phyloP scores from a whole-genome alignment of 2,888 invertebrate genomes.

The Silvanus unidentatus region DNA sequence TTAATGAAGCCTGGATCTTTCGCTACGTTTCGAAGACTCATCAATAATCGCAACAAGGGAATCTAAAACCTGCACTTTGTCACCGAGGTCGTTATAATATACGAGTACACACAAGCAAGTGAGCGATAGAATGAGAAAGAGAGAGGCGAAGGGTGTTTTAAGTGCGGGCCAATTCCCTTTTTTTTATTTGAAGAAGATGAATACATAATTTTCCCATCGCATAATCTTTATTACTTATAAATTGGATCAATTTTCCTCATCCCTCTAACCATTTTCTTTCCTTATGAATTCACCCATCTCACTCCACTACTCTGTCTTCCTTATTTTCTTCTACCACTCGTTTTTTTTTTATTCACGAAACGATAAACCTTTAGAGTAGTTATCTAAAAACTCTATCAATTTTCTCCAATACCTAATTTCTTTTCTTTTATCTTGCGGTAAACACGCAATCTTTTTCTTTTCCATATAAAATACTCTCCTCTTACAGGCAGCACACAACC shows the following conservation, averaged over 20 bases:
- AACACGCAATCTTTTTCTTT: constrained; percentile 19
- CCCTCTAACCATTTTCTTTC: not conserved
- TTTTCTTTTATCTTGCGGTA: constrained; percentile 20
- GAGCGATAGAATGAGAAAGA: too few species aligned
- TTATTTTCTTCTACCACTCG: not conserved
- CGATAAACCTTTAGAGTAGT: constrained; percentile 6
- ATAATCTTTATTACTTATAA: constrained; percentile 13
- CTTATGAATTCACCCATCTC: not conserved
- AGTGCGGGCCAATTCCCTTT: constrained; percentile 9
- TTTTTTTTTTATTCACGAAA: not conserved
- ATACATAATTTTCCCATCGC: constrained; percentile 13
- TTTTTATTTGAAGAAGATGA: constrained; percentile 16
- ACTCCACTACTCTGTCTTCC: not conserved
- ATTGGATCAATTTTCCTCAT: constrained; percentile 16
- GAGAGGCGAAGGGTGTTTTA: constrained; percentile 1
- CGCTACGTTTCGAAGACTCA: constrained; percentile 14
- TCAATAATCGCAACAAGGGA: constrained; percentile 14
- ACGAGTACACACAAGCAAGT: too few species aligned
- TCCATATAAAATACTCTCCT: not conserved
- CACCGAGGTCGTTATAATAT: constrained; percentile 7
- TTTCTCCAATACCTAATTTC: constrained; percentile 23
- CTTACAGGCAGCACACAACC: too few species aligned
- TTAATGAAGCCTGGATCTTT: constrained; percentile 18
- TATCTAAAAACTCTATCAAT: constrained; percentile 24
- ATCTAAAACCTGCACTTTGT: constrained; percentile 15